These are phyloP conservation scores for Conistra vaccinii DNA, from an alignment of 2,888 invertebrate genomes.

Conservation along the genomic window DNA sequence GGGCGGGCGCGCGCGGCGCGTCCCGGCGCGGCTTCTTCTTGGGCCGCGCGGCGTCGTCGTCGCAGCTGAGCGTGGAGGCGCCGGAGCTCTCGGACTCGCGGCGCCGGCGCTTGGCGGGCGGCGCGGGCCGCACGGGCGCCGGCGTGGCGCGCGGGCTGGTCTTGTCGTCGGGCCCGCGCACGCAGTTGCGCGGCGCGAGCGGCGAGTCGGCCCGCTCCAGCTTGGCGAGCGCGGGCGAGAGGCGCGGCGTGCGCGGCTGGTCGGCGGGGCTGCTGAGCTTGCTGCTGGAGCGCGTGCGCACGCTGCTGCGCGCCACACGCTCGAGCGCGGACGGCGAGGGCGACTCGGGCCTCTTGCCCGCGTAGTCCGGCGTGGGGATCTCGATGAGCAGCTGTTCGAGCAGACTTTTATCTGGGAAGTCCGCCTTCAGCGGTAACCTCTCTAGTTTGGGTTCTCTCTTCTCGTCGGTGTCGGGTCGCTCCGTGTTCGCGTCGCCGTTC, in stretches of 20 bases:
- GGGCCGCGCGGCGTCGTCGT: slow-evolving; percentile 84
- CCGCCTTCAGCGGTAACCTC: slow-evolving; percentile 85
- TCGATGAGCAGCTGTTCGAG: slow-evolving; percentile 96
- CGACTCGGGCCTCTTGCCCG: slow-evolving; percentile 87
- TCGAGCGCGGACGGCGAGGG: slow-evolving; percentile 87
- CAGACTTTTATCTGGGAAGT: slow-evolving; percentile 91
- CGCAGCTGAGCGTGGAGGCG: slow-evolving; percentile 92
- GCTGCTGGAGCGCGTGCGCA: slow-evolving; percentile 93
- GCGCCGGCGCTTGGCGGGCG: slow-evolving; percentile 92
- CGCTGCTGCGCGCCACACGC: slow-evolving; percentile 87
- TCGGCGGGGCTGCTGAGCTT: slow-evolving; percentile 93
- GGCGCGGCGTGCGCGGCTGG: slow-evolving; percentile 84
- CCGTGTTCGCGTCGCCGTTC: slow-evolving; percentile 76
- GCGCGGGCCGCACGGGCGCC: slow-evolving; percentile 66
- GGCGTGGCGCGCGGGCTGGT: slow-evolving; percentile 75
- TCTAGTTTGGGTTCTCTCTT: slow-evolving; percentile 77
- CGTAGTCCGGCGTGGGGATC: slow-evolving; percentile 92
- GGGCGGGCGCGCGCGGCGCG: slow-evolving; percentile 88
- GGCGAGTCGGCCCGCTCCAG: slow-evolving; percentile 76
- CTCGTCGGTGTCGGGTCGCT: slow-evolving; percentile 60
- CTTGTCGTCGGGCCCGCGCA: slow-evolving; percentile 75
- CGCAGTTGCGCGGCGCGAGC: slow-evolving; percentile 61
- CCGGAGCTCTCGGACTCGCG: slow-evolving; percentile 95
- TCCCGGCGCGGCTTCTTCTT: slow-evolving; percentile 84
- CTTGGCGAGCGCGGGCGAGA: slow-evolving; percentile 79